Evolutionary conservation across 2,797 vertebrate genomes (phyloP), one percentile per base, ranked within the genome.

Genomic region (Thunnus albacares): DNA sequence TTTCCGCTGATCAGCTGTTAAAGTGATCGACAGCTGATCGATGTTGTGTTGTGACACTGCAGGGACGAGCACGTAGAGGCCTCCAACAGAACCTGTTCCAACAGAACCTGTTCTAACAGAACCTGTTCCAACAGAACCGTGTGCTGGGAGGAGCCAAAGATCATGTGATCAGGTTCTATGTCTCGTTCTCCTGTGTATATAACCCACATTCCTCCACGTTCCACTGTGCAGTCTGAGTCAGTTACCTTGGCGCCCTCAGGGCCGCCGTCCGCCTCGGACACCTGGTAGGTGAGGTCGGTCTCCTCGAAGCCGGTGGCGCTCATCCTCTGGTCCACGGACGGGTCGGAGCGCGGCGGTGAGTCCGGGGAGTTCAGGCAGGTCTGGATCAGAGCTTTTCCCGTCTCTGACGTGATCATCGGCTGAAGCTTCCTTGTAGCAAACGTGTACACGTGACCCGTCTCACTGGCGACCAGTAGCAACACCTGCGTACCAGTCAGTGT

Each of bases 381-480:
- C 86, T 99, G 98, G 94, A 99, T 99, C 91, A 99, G 94, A 0
- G 98, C 98, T 80, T 99, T 99, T 18, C 98, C 98, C 0, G 97
- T 98, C 93, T 99, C 98, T 0, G 97, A 98, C 83, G 98, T 99
- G 92, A 99, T 99, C 97, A 99, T 99, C 26, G 98, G 98, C 95
- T 99, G 98, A 85, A 99, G 96, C 87, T 99, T 99, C 78, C 97
- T 96, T 0, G 98, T 99, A 83, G 98, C 98, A 17, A 99, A 99
- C 0, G 98, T 99, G 93, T 99, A 99, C 43, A 99, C 98, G 0
- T 99, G 98, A 81, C 98, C 98, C 0, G 98, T 99, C 91, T 99
- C 98, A 0, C 98, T 99, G 88, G 98, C 98, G 63, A 99, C 98
- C 91, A 99, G 91, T 83, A 99, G 95, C 90, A 99, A 86, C 41